These are phyloP conservation scores for Apamea monoglypha DNA, from an alignment of 2,888 invertebrate genomes.

Conservation along the genomic window DNA sequence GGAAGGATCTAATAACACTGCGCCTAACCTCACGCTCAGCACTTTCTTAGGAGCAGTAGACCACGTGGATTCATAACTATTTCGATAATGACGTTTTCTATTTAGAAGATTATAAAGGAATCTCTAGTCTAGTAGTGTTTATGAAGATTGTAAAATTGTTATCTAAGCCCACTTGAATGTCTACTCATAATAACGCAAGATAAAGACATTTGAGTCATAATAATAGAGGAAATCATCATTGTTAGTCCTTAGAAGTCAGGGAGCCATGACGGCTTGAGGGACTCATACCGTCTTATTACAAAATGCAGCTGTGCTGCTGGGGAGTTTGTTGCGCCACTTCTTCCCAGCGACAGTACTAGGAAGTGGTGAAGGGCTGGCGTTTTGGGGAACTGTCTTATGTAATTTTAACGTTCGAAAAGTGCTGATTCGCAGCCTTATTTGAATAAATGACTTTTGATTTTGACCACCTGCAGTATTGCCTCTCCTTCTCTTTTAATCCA, in stretches of 20 bases:
- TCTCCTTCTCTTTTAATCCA: too few species aligned
- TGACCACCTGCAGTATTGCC: too few species aligned
- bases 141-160: slow-evolving; percentile 17
- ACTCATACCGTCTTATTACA: too few species aligned
- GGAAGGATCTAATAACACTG: background rate
- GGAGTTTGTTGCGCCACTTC: too few species aligned
- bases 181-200: slow-evolving; percentile 11
- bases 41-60: background rate
- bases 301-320: too few species aligned
- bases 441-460: too few species aligned
- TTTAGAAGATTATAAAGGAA: slow-evolving; percentile 3
- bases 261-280: background rate
- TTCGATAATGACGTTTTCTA: background rate
- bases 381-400: too few species aligned
- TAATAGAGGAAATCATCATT: slow-evolving; percentile 7
- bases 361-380: too few species aligned
- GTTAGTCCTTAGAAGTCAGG: slow-evolving; percentile 15
- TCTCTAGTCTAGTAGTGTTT: background rate
- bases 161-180: slow-evolving; percentile 27
- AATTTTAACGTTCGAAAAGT: too few species aligned
- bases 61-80: slow-evolving; percentile 4
- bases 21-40: background rate
- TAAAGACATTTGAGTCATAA: slow-evolving; percentile 20
- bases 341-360: too few species aligned
- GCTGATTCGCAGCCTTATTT: too few species aligned